These are phyloP conservation scores for Raillietiella orientalis DNA, from an alignment of 2,888 invertebrate genomes.

Conservation along the genomic window DNA sequence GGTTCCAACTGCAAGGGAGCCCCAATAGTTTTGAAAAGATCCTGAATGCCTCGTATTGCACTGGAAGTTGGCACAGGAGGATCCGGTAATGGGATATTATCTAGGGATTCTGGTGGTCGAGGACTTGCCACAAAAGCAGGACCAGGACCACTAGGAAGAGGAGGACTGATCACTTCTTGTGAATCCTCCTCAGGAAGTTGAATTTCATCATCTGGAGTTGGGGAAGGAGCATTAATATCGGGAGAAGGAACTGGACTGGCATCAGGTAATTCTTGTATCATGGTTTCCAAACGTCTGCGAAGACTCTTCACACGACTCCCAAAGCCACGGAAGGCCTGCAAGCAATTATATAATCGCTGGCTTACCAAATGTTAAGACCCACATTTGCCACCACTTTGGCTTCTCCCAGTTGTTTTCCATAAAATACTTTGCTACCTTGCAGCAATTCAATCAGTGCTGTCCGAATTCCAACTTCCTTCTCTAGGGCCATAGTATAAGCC, in stretches of 20 bases:
- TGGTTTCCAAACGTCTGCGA: conserved; percentile 52
- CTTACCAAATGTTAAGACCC: conserved; percentile 15
- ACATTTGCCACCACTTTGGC: conserved; percentile 86
- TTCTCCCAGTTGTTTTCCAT: conserved; percentile 64
- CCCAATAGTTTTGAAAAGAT: too few relatives aligned
- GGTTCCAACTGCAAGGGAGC: too few relatives aligned
- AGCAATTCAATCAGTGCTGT: conserved; percentile 39
- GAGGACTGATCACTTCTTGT: background rate
- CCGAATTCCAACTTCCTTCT: conserved; percentile 47
- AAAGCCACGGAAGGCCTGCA: conserved; percentile 75
- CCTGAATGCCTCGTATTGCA: too few relatives aligned
- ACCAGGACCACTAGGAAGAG: too few relatives aligned
- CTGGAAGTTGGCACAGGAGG: too few relatives aligned
- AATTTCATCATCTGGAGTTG: conserved; percentile 27
- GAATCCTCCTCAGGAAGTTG: background rate
- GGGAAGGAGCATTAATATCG: conserved; percentile 32
- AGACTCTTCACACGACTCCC: conserved; percentile 53
- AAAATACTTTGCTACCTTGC: conserved; percentile 49
- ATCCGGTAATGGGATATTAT: too few relatives aligned
- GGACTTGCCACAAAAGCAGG: too few relatives aligned
- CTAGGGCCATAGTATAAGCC: conserved; percentile 40
- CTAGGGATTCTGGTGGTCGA: too few relatives aligned
- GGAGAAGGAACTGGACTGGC: conserved; percentile 29
- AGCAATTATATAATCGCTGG: conserved; percentile 5
- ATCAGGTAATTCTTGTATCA: conserved; percentile 28